Evolutionary conservation across 1,140 invertebrate genomes (phyloP), one percentile per base, ranked within the genome.

Genomic region (Tetramorium parvispinum): DNA sequence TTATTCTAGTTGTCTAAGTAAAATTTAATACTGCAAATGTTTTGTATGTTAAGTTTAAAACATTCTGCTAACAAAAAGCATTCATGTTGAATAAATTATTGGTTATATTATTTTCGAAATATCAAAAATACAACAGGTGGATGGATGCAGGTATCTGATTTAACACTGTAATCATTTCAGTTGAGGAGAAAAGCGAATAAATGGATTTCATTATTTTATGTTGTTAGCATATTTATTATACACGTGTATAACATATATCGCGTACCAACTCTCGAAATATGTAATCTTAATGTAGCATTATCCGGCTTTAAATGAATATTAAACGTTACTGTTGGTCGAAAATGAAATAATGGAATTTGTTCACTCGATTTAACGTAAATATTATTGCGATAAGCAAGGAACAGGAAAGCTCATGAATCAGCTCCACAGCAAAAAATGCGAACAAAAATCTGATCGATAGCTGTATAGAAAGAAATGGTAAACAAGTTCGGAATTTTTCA

Each of bases 261-360:
- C 40, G 40, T 57, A 57, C 32, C 6, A n/a, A 53, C n/a, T 83
- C 57, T 82, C 53, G 68, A 73, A 75, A 83, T 59, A 27, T 73
- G 79, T 61, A 75, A 83, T 83, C 79, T 75, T 83, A 83, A 83
- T 75, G 53, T 61, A 70, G 40, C 43, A 55, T 81, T 70, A 81
- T 70, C 27, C 68, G 24, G 68, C 40, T 83, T 49, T 59, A 83
- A 83, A 83, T 75, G 68, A 83, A 75, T 83, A 83, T 83, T 83
- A 83, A 83, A 75, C 18, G 40, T n/a, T n/a, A 18, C 40, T 32
- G 68, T 49, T 46, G 40, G 51, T 75, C 68, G 53, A 83, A 75
- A 83, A 70, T 81, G 21, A 81, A 81, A 83, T 83, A 83, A 83
- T 83, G 55, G 53, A 75, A 75, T 83, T 37, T 24, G 43, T 61